Evolutionary conservation across 2,113 vertebrate species (phyloP).

Genomic region (Limnothrissa miodon): DNA sequence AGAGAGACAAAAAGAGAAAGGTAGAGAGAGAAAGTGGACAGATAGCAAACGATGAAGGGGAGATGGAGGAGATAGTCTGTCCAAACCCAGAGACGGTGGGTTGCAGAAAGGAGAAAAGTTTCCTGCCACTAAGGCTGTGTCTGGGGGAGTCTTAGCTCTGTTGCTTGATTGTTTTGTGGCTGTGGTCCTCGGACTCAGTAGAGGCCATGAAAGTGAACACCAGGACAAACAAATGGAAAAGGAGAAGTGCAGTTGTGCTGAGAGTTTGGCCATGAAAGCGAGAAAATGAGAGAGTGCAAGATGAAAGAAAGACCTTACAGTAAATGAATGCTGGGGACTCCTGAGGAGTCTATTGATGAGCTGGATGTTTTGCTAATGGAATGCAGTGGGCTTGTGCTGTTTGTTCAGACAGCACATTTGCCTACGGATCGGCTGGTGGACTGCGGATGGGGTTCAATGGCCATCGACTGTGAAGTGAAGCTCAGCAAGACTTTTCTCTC

Average conservation of each 20-base stretch:
- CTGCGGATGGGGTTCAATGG: neutral
- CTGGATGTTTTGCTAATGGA: neutral
- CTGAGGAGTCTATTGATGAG: neutral
- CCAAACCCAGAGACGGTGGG: neutral
- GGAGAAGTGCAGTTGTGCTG: neutral
- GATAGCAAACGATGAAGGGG: neutral
- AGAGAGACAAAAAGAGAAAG: neutral
- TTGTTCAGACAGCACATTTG: neutral
- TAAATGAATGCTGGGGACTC: neutral
- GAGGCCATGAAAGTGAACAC: neutral
- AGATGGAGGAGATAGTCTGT: neutral
- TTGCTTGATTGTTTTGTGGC: neutral
- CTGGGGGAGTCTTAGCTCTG: neutral
- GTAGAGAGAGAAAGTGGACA: conserved; percentile 24
- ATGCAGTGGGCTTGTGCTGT: neutral
- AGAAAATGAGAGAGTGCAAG: neutral
- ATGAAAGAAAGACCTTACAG: neutral
- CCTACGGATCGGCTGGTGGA: neutral
- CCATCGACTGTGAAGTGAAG: conserved; percentile 2
- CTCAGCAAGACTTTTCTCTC: neutral
- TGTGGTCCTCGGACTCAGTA: neutral
- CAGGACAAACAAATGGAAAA: neutral
- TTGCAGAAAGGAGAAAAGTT: neutral
- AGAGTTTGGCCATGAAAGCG: neutral
- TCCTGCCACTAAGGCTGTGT: neutral